These are phyloP conservation scores for Hedychridium roseum DNA, from an alignment of 2,888 invertebrate genomes.

Conservation along the genomic window DNA sequence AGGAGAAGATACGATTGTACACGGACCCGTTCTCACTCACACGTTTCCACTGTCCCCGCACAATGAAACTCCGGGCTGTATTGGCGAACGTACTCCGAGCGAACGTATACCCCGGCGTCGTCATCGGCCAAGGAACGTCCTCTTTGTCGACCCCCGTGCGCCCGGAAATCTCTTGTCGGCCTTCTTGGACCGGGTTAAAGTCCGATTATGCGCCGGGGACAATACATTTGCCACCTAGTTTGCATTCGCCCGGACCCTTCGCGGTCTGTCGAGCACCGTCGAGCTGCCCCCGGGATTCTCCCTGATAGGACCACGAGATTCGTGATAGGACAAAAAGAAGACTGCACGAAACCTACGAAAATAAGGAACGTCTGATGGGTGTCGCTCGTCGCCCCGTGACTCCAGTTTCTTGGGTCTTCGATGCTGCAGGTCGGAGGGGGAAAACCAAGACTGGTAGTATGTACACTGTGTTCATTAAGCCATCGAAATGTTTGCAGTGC, in stretches of 20 bases:
- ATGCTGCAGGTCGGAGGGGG: neutral
- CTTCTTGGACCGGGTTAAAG: slow-evolving; percentile 44
- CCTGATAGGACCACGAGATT: no score
- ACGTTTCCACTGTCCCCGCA: neutral
- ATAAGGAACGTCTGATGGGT: no score
- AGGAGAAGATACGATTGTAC: slow-evolving; percentile 22
- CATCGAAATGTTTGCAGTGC: slow-evolving; percentile 32
- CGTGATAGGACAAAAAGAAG: no score
- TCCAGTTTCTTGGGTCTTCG: slow-evolving; percentile 1
- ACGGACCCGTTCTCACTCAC: neutral
- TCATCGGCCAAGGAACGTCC: neutral
- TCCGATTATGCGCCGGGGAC: slow-evolving; percentile 47
- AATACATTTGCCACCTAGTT: slow-evolving; percentile 45
- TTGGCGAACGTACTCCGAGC: neutral
- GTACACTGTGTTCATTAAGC: slow-evolving; percentile 38
- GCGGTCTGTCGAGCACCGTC: slow-evolving; percentile 44
- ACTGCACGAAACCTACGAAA: no score
- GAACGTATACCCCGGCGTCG: neutral
- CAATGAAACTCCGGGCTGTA: no score
- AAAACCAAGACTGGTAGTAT: slow-evolving; percentile 10
- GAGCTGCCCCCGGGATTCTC: no score
- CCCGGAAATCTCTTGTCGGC: slow-evolving; percentile 36
- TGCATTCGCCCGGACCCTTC: slow-evolving; percentile 48
- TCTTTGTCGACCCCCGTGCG: neutral
- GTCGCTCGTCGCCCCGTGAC: neutral